Evolutionary conservation across 2,113 vertebrate species (phyloP).

Genomic region (Rhinopomastus cyanomelas): DNA sequence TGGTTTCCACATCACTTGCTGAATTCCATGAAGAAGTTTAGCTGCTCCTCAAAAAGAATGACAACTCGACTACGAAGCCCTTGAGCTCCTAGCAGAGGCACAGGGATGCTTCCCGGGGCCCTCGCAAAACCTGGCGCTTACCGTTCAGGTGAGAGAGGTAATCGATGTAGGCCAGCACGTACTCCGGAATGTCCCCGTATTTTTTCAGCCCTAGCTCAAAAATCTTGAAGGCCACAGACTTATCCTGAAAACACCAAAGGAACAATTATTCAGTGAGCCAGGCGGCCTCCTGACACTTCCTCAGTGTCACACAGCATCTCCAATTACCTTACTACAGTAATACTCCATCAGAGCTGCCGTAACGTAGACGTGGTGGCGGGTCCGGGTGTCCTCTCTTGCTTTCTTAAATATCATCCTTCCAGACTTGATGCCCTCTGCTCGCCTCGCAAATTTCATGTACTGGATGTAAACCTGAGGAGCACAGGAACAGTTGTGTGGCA

Average conservation of each 20-base stretch:
- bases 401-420: conserved; percentile 99
- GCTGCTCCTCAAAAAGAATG: background rate
- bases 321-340: conserved; percentile 95
- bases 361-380: conserved; percentile 96
- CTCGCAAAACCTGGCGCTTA: conserved; percentile 70
- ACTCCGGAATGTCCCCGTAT: conserved; percentile 98
- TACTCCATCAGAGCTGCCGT: conserved; percentile 99
- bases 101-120: background rate
- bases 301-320: background rate
- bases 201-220: conserved; percentile 99
- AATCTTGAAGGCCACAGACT: conserved; percentile 99
- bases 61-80: background rate
- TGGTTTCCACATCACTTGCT: background rate
- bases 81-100: background rate
- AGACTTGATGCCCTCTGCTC: conserved; percentile 97
- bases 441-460: conserved; percentile 98
- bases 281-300: background rate
- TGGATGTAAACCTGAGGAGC: conserved; percentile 91
- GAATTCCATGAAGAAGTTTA: background rate
- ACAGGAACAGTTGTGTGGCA: background rate
- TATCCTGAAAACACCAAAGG: conserved; percentile 81
- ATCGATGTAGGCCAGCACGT: conserved; percentile 98
- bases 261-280: background rate
- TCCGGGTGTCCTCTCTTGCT: conserved; percentile 92
- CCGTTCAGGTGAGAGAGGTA: conserved; percentile 99